Conservation (phyloP, 2,797 vertebrate species). For the Sparidentex hasta region DNA sequence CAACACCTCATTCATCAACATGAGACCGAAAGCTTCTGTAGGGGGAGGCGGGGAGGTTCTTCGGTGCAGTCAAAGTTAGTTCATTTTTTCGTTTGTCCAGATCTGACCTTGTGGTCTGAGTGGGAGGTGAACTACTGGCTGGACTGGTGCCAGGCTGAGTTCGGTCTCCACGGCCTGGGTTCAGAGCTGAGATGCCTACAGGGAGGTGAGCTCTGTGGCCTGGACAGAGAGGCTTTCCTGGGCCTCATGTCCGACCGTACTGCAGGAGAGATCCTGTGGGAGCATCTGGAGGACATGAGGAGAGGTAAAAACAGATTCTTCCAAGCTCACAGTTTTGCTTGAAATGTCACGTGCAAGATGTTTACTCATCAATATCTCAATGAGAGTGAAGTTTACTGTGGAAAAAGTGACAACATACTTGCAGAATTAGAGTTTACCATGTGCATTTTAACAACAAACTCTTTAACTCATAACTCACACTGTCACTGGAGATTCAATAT, state of each 20-base stretch:
- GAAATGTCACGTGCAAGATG: not conserved
- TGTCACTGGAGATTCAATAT: no score
- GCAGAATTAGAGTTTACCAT: not conserved
- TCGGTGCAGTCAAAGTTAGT: not conserved
- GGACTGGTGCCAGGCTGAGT: conserved; percentile 83
- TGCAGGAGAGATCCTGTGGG: conserved; percentile 84
- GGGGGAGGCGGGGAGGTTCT: not conserved
- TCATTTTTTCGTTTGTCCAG: conserved; percentile 38
- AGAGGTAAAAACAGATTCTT: conserved; percentile 55
- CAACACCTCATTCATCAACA: not conserved
- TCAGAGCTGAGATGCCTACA: conserved; percentile 70
- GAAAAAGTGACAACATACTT: not conserved
- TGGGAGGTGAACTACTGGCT: conserved; percentile 84
- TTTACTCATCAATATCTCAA: not conserved
- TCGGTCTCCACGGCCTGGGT: conserved; percentile 71
- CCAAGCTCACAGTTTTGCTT: not conserved
- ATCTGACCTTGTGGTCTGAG: conserved; percentile 78
- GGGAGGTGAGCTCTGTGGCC: conserved; percentile 70
- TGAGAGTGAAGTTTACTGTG: no score
- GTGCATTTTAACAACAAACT: not conserved
- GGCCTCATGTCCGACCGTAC: conserved; percentile 73
- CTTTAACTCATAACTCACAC: no score
- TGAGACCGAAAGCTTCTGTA: not conserved
- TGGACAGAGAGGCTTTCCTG: conserved; percentile 78
- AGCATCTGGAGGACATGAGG: conserved; percentile 82